phyloP scores from a whole-genome alignment of 2,888 invertebrate genomes.

The Holacanthella duospinosa region DNA sequence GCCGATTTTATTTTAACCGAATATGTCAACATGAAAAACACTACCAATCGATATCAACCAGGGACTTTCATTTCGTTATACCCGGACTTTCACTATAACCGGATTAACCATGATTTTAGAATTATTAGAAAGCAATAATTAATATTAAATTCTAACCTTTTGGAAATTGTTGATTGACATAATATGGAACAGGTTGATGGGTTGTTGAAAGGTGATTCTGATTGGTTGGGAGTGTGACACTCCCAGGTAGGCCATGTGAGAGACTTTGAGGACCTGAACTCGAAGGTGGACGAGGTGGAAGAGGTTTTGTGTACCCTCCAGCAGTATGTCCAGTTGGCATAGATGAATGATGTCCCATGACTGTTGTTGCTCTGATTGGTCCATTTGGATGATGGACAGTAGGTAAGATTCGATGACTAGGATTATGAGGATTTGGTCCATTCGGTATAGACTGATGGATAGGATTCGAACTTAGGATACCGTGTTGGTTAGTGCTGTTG shows the following conservation, averaged over 20 bases:
- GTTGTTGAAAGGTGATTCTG: too few species aligned
- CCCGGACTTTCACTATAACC: too few species aligned
- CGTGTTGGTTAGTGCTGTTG: background rate
- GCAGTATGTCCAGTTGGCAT: background rate
- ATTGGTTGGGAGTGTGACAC: background rate
- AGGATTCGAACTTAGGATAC: background rate
- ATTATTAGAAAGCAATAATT: background rate
- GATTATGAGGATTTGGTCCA: background rate
- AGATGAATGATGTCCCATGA: too few species aligned
- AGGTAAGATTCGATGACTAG: background rate
- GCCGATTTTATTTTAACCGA: too few species aligned
- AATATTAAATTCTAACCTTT: conserved; percentile 21
- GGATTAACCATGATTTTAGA: too few species aligned
- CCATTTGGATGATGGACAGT: background rate
- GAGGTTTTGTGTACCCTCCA: background rate
- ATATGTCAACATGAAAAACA: too few species aligned
- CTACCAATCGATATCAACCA: too few species aligned
- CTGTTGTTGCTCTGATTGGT: background rate
- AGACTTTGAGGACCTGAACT: background rate
- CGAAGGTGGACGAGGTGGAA: background rate
- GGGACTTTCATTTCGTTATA: too few species aligned
- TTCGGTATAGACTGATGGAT: background rate
- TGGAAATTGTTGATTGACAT: conserved; percentile 35
- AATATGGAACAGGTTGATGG: conserved; percentile 18
- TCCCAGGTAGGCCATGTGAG: background rate